Evolutionary conservation across 2,113 vertebrate genomes (phyloP), one percentile per base, ranked within the genome.

Genomic region (Colossoma macropomum): DNA sequence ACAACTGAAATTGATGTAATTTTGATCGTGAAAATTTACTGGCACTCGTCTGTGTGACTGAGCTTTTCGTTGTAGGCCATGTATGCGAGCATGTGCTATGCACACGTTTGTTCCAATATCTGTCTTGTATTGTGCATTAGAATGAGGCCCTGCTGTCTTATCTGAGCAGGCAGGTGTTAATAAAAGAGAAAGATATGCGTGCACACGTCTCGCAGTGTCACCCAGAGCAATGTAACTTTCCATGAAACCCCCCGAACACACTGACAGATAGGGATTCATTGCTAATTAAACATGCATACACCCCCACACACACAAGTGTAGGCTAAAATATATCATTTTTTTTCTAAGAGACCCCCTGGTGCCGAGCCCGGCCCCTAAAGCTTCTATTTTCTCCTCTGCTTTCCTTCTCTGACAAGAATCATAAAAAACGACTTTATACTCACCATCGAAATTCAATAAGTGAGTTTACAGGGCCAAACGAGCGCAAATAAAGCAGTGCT

Each of bases 401-500:
- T 85, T 30, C 7, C 11, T 27, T 54, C 48, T 75, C 21, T 86
- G 85, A 87, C 87, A 81, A 80, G 83, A 41, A 83, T 85, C 73
- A 83, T 62, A 56, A 59, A 83, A 62, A 81, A 87, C 52, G 60
- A 83, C 71, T 50, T 87, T 62, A 78, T 79, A 65, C 27, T 72
- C 79, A 77, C n/a, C 78, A 86, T 84, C 2, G 13, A 66, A 87
- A 89, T 89, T 78, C 81, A 89, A 89, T 90, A 85, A 89, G 79
- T 10, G 0, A 60, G 79, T 87, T 89, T 84, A 88, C 75, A 77
- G 77, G 81, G 81, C 76, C 81, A 76, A 89, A 86, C 81, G 48
- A 84, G 81, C 81, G 82, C 65, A 82, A 83, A 88, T 66, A 79
- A 63, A 66, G 76, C 50, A 59, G 68, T 7, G 15, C 79, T 81